Base-by-base conservation (phyloP, 2,888 invertebrate species). In the Xylophagus ater region DNA sequence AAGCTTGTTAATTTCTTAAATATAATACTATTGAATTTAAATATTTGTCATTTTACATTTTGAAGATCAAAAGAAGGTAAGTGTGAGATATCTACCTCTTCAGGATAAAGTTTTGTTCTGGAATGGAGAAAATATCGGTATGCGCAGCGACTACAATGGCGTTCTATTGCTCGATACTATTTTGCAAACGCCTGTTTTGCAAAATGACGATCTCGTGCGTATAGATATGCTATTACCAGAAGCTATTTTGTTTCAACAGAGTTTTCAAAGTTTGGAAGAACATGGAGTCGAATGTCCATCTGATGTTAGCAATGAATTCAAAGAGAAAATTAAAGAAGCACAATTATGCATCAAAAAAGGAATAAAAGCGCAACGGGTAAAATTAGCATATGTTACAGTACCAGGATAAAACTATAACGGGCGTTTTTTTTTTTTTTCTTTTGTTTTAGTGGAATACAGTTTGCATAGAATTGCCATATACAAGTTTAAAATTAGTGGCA, bases 71-170 rank as follows among this genome's bases (percentile, higher is more conserved):
- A 28, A 75, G 51, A 71, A 67, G 48, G 68, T 83, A 46, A 76
- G 74, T 53, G 81, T 84, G 49, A 74, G 76, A 56, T 85, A 84
- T 60, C 75, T 82, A 60, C 68, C 78, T 46, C 79, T 81, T 45
- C 77, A 82, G 56, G 89, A 90, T 63, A 78, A 85, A 60, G 76
- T 90, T 50, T 72, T 90, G 51, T 79, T 88, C 55, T 83, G 84
- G 67, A 84, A 89, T 70, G 80, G 78, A 49, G 74, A 74, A 55
- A 79, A 81, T 47, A 71, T 92, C 51, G 87, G 89, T 47, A 78
- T 88, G 45, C 76, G 93, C 43, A 81, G 84, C 40, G 90, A 92
- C 64, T 86, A 90, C 63, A 90, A 89, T 68, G 90, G 92, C 45
- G 87, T 90, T 38, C 69, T 93, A 37, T 69, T 93, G 41, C 69